Evolutionary conservation across 2,888 invertebrate genomes (phyloP), one percentile per base, ranked within the genome.

Genomic region (Ectropis crepuscularia): DNA sequence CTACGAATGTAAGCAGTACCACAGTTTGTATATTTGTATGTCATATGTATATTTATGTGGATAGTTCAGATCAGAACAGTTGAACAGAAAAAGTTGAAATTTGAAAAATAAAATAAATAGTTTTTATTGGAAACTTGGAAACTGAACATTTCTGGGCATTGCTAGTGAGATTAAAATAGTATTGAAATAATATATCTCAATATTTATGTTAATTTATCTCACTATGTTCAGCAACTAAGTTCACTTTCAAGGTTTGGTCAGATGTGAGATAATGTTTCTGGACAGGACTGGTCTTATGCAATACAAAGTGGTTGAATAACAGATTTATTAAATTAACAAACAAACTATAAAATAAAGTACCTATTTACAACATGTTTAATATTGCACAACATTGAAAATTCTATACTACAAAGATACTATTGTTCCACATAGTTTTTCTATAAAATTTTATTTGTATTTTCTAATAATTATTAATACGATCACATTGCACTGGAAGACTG

Each of bases 401-500:
- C 7, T 46, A 16, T 16, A 8, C 16, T 16, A 46, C 43, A 55
- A 16, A 57, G 16, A 1, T 28, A 28, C 16, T 28, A 4, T 28
- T 28, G 1, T 28, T 28, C 1, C 16, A 59, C 43, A 55, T 51
- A 55, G 9, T 46, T 48, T 49, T 45, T 51, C 37, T 50, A 47
- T 61, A 43, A 50, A 46, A 60, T 50, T 16, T 50, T 8, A 9
- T 16, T 11, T 51, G 6, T n/a, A 49, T 51, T 16, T 46, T 41
- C 36, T 41, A 58, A 43, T 50, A 45, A 43, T 57, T 50, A 49
- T 11, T 59, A 63, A 36, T 78, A 75, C 66, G 74, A 89, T 88
- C 88, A 85, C 83, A 86, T 69, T 73, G 63, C 62, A 72, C 65
- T 87, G 88, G 87, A 87, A 87, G 87, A 88, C 87, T 85, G 83